These are phyloP conservation scores for Cromileptes altivelis DNA, from an alignment of 2,113 vertebrate genomes.

Conservation along the genomic window DNA sequence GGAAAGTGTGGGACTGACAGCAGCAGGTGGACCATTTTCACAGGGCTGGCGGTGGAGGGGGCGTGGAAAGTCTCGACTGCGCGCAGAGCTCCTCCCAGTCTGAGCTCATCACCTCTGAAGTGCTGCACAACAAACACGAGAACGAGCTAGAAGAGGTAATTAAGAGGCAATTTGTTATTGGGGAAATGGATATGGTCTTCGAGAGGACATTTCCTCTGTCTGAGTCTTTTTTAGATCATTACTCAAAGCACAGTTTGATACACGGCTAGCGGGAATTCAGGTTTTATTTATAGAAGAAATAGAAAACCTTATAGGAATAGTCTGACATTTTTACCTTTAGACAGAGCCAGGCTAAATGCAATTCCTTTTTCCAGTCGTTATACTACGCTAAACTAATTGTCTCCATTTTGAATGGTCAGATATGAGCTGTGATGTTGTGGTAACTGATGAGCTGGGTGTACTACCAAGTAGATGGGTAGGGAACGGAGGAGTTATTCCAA, in stretches of 20 bases:
- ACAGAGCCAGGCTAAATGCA: background rate
- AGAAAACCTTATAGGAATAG: background rate
- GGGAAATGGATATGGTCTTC: background rate
- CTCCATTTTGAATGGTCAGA: too few species aligned
- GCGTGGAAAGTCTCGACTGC: slow-evolving; percentile 1
- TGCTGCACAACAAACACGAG: slow-evolving; percentile 44
- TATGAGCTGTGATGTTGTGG: too few species aligned
- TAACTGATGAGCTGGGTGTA: too few species aligned
- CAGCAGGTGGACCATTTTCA: slow-evolving; percentile 78
- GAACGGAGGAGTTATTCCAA: too few species aligned
- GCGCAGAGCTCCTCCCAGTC: slow-evolving; percentile 43
- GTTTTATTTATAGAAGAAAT: slow-evolving; percentile 3
- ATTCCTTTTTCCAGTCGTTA: too few species aligned
- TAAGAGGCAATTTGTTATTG: background rate
- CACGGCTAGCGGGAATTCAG: background rate
- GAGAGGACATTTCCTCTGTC: background rate
- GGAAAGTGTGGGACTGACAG: slow-evolving; percentile 62
- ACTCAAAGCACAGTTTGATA: background rate
- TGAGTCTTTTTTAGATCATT: background rate
- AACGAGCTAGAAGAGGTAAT: background rate
- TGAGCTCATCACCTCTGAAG: slow-evolving; percentile 51
- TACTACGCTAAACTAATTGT: background rate
- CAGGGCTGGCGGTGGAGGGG: slow-evolving; percentile 7
- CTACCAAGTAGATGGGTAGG: too few species aligned
- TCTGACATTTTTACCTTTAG: background rate